Percentiles rank a stretch among this genome's conserved stretches.
Conservation (phyloP, 2,888 invertebrate species). For the Deilephila porcellus region DNA sequence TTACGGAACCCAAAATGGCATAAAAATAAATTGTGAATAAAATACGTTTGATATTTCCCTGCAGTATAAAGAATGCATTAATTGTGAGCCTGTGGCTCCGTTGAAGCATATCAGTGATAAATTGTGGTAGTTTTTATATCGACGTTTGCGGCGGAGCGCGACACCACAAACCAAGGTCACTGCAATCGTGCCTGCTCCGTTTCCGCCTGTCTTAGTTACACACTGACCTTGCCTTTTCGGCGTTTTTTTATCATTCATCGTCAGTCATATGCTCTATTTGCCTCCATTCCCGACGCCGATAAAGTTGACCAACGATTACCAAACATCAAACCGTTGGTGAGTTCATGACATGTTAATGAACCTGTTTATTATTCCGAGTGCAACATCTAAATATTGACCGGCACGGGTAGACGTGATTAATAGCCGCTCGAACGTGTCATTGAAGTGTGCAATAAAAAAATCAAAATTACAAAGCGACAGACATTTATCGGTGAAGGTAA, state of each 20-base stretch:
- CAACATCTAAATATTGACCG: conserved; percentile 16
- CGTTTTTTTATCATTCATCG: conserved; percentile 57
- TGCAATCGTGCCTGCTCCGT: conserved; percentile 57
- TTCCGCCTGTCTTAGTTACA: conserved; percentile 63
- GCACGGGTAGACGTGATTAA: conserved; percentile 14
- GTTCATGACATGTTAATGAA: conserved; percentile 28
- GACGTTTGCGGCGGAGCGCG: conserved; percentile 64
- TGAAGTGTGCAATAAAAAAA: conserved; percentile 45
- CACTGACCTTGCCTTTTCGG: conserved; percentile 63
- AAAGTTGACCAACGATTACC: conserved; percentile 41
- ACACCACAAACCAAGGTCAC: conserved; percentile 71
- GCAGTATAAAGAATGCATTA: conserved; percentile 9
- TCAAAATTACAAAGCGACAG: conserved; percentile 48
- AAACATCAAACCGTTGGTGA: conserved; percentile 36
- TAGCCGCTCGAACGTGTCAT: conserved; percentile 31
- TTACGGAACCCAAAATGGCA: conserved; percentile 1
- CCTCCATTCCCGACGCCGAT: conserved; percentile 45
- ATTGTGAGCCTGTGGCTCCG: conserved; percentile 42
- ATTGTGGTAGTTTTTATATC: conserved; percentile 66
- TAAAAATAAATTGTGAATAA: conserved; percentile 15
- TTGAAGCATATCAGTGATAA: conserved; percentile 65
- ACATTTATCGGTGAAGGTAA: conserved; percentile 57
- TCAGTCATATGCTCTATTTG: conserved; percentile 40
- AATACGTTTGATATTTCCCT: conserved; percentile 19
- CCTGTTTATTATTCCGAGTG: conserved; percentile 21